Percentiles rank a stretch among this genome's conserved stretches.
phyloP scores from a whole-genome alignment of 2,113 vertebrate species.

The Otolemur garnettii region DNA sequence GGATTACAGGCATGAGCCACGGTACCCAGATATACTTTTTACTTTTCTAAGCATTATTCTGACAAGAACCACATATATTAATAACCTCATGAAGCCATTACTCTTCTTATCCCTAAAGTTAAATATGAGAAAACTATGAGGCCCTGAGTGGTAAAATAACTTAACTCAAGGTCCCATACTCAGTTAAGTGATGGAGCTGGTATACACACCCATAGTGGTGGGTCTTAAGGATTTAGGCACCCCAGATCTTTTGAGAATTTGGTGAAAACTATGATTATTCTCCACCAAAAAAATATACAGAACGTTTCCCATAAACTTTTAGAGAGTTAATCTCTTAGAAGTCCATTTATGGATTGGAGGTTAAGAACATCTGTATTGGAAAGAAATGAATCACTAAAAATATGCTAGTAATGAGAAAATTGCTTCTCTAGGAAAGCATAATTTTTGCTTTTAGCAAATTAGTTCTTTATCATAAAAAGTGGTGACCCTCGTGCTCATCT shows the following conservation, averaged over 20 bases:
- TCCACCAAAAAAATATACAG: neutral
- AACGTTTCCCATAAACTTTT: slow-evolving; percentile 8
- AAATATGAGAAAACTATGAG: neutral
- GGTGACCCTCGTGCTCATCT: too few relatives aligned
- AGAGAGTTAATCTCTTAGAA: neutral
- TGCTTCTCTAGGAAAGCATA: neutral
- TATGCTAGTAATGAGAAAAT: too few relatives aligned
- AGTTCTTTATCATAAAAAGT: neutral
- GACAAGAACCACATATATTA: neutral
- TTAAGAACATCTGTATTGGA: neutral
- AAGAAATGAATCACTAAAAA: too few relatives aligned
- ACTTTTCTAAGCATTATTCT: neutral
- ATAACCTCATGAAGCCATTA: neutral
- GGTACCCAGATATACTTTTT: too few relatives aligned
- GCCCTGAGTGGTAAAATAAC: neutral
- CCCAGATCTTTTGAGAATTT: neutral
- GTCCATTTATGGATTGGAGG: neutral
- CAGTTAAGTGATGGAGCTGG: neutral
- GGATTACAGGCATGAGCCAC: too few relatives aligned
- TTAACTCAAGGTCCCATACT: neutral
- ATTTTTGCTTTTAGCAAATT: neutral
- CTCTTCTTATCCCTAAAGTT: neutral
- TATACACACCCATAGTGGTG: neutral
- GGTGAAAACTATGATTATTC: neutral
- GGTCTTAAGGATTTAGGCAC: neutral